phyloP scores from a whole-genome alignment of 2,888 invertebrate genomes.

The Patella depressa region DNA sequence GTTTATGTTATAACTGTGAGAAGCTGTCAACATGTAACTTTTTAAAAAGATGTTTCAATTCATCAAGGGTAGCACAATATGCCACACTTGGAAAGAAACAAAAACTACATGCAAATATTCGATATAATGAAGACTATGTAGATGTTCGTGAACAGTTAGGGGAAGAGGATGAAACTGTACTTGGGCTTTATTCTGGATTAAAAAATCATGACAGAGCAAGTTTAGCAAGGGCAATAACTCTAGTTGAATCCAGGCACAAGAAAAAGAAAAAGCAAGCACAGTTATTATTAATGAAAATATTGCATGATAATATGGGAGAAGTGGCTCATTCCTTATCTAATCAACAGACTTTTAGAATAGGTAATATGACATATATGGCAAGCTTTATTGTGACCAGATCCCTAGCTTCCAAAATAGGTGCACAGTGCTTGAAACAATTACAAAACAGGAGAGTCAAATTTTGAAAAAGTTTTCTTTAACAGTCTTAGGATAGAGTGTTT shows the following conservation, averaged over 20 bases:
- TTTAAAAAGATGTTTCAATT: no score
- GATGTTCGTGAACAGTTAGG: slow-evolving; percentile 3
- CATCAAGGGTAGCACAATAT: no score
- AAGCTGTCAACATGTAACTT: no score
- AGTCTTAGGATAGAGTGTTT: no score
- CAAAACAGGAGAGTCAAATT: no score
- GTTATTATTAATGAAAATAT: slow-evolving; percentile 64
- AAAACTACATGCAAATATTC: no score
- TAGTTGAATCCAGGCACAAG: slow-evolving; percentile 73
- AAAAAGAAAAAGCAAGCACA: slow-evolving; percentile 71
- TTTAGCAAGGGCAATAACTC: slow-evolving; percentile 73
- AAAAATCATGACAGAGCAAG: slow-evolving; percentile 66
- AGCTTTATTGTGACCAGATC: no score
- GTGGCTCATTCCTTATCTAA: slow-evolving; percentile 38
- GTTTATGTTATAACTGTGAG: no score
- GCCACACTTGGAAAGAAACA: no score
- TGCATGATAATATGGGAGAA: slow-evolving; percentile 55
- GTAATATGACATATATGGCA: slow-evolving; percentile 43
- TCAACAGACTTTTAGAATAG: slow-evolving; percentile 69
- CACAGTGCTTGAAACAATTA: no score
- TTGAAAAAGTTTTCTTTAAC: no score
- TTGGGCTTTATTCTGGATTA: slow-evolving; percentile 53
- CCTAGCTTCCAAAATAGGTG: no score
- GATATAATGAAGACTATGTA: background rate
- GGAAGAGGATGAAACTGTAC: slow-evolving; percentile 33